Percentiles rank a stretch among this genome's conserved stretches.
phyloP scores from a whole-genome alignment of 2,113 vertebrate genomes.

The Pelodiscus sinensis region DNA sequence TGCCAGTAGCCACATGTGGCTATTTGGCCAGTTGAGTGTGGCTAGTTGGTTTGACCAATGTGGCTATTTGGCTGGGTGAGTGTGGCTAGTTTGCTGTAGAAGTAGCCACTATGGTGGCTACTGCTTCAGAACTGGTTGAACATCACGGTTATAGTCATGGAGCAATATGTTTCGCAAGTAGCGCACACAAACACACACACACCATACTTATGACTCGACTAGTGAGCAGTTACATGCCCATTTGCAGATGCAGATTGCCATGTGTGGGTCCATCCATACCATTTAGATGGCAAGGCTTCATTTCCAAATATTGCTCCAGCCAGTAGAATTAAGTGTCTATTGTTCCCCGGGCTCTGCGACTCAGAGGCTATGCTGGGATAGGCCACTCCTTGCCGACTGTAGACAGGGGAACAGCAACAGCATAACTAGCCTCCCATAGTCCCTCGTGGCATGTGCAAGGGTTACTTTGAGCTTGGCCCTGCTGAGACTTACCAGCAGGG shows the following conservation, averaged over 20 bases:
- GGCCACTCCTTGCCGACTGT: no score
- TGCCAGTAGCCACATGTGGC: no score
- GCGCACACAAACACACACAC: neutral
- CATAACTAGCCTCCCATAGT: neutral
- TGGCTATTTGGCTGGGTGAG: no score
- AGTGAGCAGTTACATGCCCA: neutral
- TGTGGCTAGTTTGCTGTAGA: no score
- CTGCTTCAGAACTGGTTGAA: no score
- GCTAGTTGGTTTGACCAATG: no score
- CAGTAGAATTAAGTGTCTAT: neutral
- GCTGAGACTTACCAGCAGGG: neutral
- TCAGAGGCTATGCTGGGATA: neutral
- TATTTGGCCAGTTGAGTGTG: no score
- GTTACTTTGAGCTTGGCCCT: neutral
- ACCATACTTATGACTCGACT: rapidly evolving
- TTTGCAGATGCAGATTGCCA: neutral
- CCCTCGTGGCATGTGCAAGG: neutral
- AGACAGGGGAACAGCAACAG: neutral
- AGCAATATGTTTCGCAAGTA: neutral
- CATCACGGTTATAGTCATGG: no score
- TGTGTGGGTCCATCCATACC: no score
- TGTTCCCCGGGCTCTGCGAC: neutral
- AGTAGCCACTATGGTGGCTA: no score
- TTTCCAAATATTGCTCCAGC: neutral
- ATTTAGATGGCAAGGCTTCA: neutral